Percentiles rank a stretch among this genome's conserved stretches.
Conservation (phyloP, 2,113 vertebrate species). For the Serinus canaria region DNA sequence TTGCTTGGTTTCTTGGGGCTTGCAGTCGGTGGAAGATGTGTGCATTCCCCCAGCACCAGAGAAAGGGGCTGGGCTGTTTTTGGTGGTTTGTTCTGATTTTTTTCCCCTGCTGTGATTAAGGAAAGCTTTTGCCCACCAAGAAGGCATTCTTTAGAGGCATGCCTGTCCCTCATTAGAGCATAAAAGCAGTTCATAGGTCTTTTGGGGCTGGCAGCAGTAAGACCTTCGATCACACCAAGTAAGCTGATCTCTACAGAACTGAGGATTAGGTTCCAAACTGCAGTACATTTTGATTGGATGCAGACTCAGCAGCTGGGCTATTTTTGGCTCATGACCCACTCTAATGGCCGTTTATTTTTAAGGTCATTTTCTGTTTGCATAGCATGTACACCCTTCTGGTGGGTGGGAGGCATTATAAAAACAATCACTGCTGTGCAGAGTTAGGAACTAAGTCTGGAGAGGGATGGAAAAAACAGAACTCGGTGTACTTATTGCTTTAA, state of each 20-base stretch:
- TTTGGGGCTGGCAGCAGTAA: not conserved
- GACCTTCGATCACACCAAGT: not conserved
- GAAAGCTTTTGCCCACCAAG: slow-evolving; percentile 9
- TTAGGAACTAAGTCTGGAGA: not conserved
- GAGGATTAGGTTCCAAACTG: not conserved
- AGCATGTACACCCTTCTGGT: slow-evolving; percentile 40
- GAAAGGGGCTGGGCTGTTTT: not conserved
- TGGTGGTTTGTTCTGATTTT: not conserved
- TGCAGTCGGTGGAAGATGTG: not conserved
- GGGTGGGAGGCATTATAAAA: slow-evolving; percentile 24
- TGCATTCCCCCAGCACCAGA: not conserved
- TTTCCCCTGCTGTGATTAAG: not conserved
- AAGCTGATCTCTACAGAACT: not conserved
- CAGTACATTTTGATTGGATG: not conserved
- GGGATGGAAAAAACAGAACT: slow-evolving; percentile 34
- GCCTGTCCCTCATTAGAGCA: not conserved
- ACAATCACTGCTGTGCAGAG: not conserved
- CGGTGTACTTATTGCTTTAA: not conserved
- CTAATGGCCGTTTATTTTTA: slow-evolving; percentile 26
- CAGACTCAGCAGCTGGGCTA: not conserved
- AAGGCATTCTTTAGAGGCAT: not conserved
- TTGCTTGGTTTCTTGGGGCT: not conserved
- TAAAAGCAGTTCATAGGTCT: not conserved
- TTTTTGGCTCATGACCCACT: not conserved
- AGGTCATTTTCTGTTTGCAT: slow-evolving; percentile 40